A percentile compares a stretch with the other conserved stretches of the same genome.
Conservation (phyloP, 2,888 invertebrate species). For the Eupithecia exiguata region DNA sequence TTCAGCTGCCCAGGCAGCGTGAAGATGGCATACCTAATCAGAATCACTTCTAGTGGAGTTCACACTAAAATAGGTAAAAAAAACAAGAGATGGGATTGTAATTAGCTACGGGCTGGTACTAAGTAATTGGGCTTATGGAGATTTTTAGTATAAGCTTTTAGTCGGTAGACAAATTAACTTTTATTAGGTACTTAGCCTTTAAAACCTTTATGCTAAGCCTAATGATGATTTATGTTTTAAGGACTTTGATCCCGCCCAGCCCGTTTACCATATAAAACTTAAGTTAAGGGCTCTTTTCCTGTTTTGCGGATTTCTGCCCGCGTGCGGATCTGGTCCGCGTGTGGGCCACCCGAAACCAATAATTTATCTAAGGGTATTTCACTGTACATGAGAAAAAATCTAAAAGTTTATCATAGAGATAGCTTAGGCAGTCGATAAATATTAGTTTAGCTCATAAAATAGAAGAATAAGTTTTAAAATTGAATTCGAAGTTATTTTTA, state of each 20-base stretch:
- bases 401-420: no score
- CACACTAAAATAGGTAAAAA: conserved; percentile 28
- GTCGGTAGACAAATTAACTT: conserved; percentile 5
- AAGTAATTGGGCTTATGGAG: conserved; percentile 14
- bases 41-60: conserved; percentile 38
- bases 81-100: conserved; percentile 29
- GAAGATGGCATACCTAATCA: conserved; percentile 42
- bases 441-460: no score
- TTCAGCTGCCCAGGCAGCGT: conserved; percentile 31
- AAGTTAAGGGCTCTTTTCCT: not conserved
- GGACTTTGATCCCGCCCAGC: not conserved
- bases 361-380: no score
- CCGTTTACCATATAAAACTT: not conserved
- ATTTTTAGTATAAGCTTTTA: conserved; percentile 5
- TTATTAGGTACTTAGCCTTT: conserved; percentile 5
- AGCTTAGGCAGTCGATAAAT: no score
- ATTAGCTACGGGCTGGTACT: conserved; percentile 34
- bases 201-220: not conserved
- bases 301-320: no score
- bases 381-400: no score
- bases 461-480: no score
- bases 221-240: not conserved
- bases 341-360: no score
- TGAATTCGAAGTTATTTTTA: no score
- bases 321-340: no score